These are phyloP conservation scores for Microcebus murinus DNA, from an alignment of 2,113 vertebrate genomes.

Conservation along the genomic window DNA sequence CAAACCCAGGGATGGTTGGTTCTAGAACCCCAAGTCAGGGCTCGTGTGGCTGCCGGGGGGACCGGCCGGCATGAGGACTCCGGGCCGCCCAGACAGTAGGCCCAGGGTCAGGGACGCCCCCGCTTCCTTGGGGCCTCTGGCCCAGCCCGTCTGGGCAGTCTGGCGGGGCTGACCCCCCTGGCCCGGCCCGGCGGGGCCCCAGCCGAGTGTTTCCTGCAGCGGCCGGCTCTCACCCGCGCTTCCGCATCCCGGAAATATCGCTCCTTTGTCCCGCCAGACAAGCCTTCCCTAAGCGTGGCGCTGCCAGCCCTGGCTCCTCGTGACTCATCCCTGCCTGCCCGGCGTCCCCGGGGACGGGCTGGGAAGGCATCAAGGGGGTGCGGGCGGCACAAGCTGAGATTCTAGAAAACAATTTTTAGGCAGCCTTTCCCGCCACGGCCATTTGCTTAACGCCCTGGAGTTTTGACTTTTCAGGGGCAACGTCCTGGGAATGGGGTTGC, in stretches of 20 bases:
- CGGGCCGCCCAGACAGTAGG: neutral
- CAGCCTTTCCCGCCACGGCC: accelerated
- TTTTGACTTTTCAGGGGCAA: neutral
- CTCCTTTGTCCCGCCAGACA: constrained; percentile 70
- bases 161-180: constrained; percentile 32
- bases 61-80: neutral
- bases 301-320: neutral
- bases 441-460: neutral
- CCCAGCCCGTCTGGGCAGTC: neutral
- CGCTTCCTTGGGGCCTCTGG: constrained; percentile 40
- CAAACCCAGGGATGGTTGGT: neutral
- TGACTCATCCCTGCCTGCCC: constrained; percentile 51
- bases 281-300: neutral
- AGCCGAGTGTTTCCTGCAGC: constrained; percentile 73
- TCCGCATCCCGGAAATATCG: constrained; percentile 76
- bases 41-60: neutral
- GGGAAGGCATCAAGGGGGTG: neutral
- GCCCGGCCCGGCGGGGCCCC: constrained; percentile 3
- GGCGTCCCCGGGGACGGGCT: neutral
- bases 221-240: constrained; percentile 31
- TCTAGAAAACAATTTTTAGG: neutral
- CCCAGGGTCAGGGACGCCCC: neutral
- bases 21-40: neutral
- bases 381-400: neutral
- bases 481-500: neutral